A percentile compares a stretch with the other conserved stretches of the same genome.
Evolutionary conservation across 2,797 vertebrate species (phyloP).

Genomic region (Sebastes taczanowskii): DNA sequence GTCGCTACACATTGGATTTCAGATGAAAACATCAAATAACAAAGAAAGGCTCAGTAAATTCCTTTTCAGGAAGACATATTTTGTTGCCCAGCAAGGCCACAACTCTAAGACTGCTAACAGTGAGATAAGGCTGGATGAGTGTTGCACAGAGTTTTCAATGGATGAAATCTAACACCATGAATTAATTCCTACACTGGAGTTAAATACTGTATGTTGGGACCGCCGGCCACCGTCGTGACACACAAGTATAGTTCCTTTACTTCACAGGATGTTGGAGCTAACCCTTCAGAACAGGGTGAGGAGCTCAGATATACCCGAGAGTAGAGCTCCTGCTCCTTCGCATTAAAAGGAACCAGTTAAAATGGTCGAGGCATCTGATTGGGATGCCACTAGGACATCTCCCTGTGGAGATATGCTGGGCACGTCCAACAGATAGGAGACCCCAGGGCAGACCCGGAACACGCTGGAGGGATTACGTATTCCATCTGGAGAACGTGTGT

Average conservation of each 20-base stretch:
- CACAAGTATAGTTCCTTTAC: background rate
- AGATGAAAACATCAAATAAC: background rate
- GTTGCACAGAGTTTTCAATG: background rate
- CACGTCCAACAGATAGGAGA: slow-evolving; percentile 36
- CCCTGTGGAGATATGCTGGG: slow-evolving; percentile 17
- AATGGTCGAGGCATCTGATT: background rate
- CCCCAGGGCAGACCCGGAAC: slow-evolving; percentile 18
- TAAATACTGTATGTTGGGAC: too few species aligned
- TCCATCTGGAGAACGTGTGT: slow-evolving; percentile 21
- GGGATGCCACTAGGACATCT: background rate
- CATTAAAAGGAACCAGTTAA: slow-evolving; percentile 14
- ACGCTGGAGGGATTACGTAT: slow-evolving; percentile 39
- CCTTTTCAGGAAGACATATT: background rate
- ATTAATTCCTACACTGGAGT: background rate
- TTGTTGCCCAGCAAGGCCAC: background rate
- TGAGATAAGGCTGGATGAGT: background rate
- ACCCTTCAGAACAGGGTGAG: background rate
- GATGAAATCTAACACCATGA: background rate
- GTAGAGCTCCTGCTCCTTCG: background rate
- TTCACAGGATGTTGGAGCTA: background rate
- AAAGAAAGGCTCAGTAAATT: background rate
- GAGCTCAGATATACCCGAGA: background rate
- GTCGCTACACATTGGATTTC: background rate
- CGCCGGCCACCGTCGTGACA: background rate
- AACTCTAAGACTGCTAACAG: background rate